Percentiles rank a stretch among this genome's conserved stretches.
These are phyloP conservation scores for Odontamblyopus rebecca DNA, from an alignment of 2,797 vertebrate species.

Conservation along the genomic window DNA sequence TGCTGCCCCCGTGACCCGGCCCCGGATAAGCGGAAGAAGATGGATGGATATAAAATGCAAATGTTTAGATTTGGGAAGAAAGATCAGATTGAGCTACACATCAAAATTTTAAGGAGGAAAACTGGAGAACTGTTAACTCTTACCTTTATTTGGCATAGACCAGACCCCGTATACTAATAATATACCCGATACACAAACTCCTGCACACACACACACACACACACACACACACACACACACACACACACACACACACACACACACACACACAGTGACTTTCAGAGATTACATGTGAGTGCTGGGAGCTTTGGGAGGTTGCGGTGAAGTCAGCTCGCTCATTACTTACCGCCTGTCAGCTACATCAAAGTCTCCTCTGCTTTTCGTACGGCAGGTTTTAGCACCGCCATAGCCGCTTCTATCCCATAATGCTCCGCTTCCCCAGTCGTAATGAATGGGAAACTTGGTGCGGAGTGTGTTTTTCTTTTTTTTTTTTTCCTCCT, in stretches of 20 bases:
- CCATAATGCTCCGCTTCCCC: slow-evolving; percentile 44
- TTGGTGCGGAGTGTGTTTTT: slow-evolving; percentile 20
- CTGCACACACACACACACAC: background rate
- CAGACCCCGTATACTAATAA: background rate
- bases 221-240: background rate
- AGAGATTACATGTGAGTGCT: slow-evolving; percentile 30
- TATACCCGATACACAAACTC: background rate
- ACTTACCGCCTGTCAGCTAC: slow-evolving; percentile 42
- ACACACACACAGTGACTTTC: background rate
- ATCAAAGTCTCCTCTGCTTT: slow-evolving; percentile 47
- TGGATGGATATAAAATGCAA: too few species aligned
- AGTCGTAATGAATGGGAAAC: slow-evolving; percentile 55
- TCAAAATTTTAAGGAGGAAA: too few species aligned
- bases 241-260: background rate
- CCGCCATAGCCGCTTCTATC: slow-evolving; percentile 16
- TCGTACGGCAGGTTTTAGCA: slow-evolving; percentile 25
- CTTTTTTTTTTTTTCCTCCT: slow-evolving; percentile 13
- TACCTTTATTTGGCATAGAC: too few species aligned
- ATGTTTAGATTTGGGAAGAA: too few species aligned
- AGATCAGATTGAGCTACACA: too few species aligned
- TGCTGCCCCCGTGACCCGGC: too few species aligned
- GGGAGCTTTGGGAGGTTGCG: background rate
- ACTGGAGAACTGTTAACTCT: too few species aligned
- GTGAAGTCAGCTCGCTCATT: slow-evolving; percentile 53
- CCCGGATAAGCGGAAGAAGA: too few species aligned